Base-by-base conservation (phyloP, 2,113 vertebrate genomes). In the Centrocercus urophasianus region DNA sequence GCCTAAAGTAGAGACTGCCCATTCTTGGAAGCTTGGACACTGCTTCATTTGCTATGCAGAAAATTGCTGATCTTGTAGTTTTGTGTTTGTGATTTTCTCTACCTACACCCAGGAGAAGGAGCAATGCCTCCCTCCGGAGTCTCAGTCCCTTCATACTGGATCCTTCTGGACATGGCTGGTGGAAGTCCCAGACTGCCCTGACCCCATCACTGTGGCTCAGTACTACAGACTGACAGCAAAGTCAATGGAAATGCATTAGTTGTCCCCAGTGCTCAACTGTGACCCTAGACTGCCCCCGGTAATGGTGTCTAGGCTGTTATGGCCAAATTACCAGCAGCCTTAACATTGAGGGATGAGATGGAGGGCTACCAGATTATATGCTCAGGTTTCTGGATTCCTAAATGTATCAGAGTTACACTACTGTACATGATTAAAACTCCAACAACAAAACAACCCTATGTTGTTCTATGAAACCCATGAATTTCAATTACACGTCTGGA, bases 101-200 rank as follows among this genome's bases (percentile, higher is more conserved):
- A 48, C 18, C 40, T 11, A 8, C 7, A 14, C 25, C 42, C 34
- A 36, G 60, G 75, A 38, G 38, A 56, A 60, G 0, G 1, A 60
- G n/a, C 59, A 56, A 22, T 18, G 45, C 28, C 25, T 56, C 47
- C 22, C 28, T 28, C 2, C 0, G 0, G 17, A 27, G 11, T 38
- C 56, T 50, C 69, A 47, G 42, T 14, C 59, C 22, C 24, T 64
- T 79, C 42, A 11, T 1, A 0, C 21, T 59, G 50, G 43, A 61
- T 17, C 27, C 30, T 73, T 84, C 19, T 45, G 30, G 20, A 36
- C 0, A 2, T 24, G n/a, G 24, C 7, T 64, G 52, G 30, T n/a
- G 27, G 63, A 78, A 81, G 34, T 32, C 40, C 32, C 0, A 0
- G n/a, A 1, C 24, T 34, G 9, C 52, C 11, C 30, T 57, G 38